A percentile compares a stretch with the other conserved stretches of the same genome.
Conservation (phyloP, 2,797 vertebrate species). For the Pogoniulus pusillus region DNA sequence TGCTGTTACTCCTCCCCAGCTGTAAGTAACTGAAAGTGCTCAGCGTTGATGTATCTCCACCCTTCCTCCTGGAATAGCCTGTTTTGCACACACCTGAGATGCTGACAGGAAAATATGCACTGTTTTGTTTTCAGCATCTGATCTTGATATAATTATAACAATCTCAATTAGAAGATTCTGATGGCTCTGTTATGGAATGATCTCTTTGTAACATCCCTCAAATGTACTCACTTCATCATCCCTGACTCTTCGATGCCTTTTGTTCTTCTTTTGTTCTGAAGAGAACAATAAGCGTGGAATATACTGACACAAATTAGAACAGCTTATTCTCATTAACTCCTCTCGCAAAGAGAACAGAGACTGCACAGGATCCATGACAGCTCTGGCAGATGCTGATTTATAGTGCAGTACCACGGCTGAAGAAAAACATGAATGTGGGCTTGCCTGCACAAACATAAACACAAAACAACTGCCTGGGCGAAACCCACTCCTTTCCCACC, state of each 20-base stretch:
- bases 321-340: conserved; percentile 69
- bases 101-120: conserved; percentile 23
- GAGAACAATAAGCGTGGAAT: conserved; percentile 56
- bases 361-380: conserved; percentile 8
- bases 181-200: conserved; percentile 44
- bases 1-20: background rate
- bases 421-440: background rate
- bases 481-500: background rate
- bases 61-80: background rate
- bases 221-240: conserved; percentile 44
- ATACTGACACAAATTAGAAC: conserved; percentile 66
- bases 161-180: conserved; percentile 58
- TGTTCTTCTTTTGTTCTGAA: conserved; percentile 53
- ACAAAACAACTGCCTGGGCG: background rate
- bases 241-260: conserved; percentile 53
- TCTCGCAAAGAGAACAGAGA: background rate
- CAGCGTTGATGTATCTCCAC: background rate
- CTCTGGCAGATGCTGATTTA: conserved; percentile 32
- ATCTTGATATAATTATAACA: conserved; percentile 58
- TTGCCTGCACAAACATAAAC: background rate
- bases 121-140: conserved; percentile 54
- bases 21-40: background rate
- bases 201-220: conserved; percentile 42
- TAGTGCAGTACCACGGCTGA: background rate
- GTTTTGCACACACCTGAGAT: background rate